These are phyloP conservation scores for Melieria picta DNA, from an alignment of 2,888 invertebrate species.

Conservation along the genomic window DNA sequence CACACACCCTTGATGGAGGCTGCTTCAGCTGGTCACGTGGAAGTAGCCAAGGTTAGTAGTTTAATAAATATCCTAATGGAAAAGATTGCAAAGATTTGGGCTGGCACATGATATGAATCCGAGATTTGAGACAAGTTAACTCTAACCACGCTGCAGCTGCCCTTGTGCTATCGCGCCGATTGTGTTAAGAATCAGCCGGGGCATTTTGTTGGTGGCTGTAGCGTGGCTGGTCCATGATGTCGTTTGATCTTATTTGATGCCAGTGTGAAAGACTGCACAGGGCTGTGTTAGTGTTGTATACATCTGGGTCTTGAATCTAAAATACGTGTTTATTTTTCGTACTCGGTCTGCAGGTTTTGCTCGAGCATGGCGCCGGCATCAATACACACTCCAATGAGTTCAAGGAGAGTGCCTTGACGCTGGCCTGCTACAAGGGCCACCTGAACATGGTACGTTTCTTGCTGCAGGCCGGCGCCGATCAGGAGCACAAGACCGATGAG, in stretches of 20 bases:
- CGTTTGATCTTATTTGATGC: conserved; percentile 68
- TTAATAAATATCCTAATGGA: neutral
- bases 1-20: conserved; percentile 99
- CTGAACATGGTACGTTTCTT: conserved; percentile 97
- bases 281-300: too few species aligned
- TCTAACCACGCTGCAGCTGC: conserved; percentile 29
- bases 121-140: conserved; percentile 69
- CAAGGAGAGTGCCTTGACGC: conserved; percentile 96
- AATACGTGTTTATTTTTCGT: conserved; percentile 4
- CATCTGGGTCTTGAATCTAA: too few species aligned
- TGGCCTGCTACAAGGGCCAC: conserved; percentile 96
- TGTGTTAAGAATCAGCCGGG: conserved; percentile 57
- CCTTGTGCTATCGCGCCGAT: conserved; percentile 42
- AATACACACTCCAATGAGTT: conserved; percentile 99
- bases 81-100: too few species aligned
- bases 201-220: conserved; percentile 23
- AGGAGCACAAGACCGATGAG: conserved; percentile 99
- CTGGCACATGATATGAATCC: conserved; percentile 70
- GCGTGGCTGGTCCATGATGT: conserved; percentile 51
- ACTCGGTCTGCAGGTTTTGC: conserved; percentile 71
- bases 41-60: conserved; percentile 79
- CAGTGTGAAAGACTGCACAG: neutral
- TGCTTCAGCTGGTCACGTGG: conserved; percentile 93
- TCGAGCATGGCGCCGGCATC: conserved; percentile 95
- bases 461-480: conserved; percentile 93